Evolutionary conservation across 2,113 vertebrate genomes (phyloP).

Genomic region (Lasiurus borealis): DNA sequence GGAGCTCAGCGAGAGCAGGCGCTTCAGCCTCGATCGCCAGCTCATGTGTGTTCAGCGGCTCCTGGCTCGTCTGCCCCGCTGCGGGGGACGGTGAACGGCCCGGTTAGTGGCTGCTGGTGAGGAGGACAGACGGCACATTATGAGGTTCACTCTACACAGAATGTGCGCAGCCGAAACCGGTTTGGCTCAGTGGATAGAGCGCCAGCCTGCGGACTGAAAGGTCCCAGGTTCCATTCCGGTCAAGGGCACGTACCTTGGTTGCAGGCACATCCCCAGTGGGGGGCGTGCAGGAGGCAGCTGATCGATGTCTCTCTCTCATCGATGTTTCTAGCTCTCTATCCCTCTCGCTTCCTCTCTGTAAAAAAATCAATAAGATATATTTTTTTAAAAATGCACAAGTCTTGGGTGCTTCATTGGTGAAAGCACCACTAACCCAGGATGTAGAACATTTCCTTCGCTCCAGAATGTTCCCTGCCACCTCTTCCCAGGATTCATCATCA

Average conservation of each 20-base stretch:
- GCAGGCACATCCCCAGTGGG: no score
- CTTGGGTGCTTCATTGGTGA: no score
- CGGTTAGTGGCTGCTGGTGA: not conserved
- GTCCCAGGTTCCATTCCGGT: no score
- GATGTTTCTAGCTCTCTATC: no score
- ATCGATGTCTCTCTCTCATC: no score
- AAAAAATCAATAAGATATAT: no score
- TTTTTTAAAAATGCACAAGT: no score
- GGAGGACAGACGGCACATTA: not conserved
- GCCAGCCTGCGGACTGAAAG: no score
- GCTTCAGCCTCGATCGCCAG: not conserved
- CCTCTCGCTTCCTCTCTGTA: no score
- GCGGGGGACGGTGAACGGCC: not conserved
- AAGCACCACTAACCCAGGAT: not conserved
- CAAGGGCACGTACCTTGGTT: no score
- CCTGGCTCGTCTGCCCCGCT: not conserved
- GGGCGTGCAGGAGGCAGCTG: no score
- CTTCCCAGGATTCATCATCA: not conserved
- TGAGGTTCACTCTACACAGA: not conserved
- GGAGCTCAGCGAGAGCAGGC: not conserved
- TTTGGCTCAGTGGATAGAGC: no score
- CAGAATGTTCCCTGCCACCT: not conserved
- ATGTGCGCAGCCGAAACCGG: not conserved
- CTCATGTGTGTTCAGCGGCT: not conserved
- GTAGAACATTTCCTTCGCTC: not conserved